Evolutionary conservation across 2,797 vertebrate genomes (phyloP).

Genomic region (Brachyrhaphis roseni): DNA sequence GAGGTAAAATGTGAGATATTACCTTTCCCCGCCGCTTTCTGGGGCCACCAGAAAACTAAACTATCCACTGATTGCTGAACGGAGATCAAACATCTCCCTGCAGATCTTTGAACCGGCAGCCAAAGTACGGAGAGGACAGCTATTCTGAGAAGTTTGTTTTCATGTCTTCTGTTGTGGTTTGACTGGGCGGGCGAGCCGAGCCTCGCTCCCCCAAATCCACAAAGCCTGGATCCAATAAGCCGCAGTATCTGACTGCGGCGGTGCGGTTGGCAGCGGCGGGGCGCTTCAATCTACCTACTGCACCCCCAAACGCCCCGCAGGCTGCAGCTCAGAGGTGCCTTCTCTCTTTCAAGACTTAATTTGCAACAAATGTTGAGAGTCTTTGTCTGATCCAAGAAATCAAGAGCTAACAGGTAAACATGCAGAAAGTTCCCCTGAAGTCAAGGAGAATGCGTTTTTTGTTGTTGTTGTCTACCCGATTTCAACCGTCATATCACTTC

Average conservation of each 20-base stretch:
- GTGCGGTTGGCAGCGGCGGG: slow-evolving; percentile 88
- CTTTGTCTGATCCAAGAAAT: slow-evolving; percentile 51
- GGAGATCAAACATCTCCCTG: slow-evolving; percentile 77
- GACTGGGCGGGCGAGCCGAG: slow-evolving; percentile 82
- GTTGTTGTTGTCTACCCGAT: slow-evolving; percentile 52
- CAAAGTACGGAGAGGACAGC: slow-evolving; percentile 70
- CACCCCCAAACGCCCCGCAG: slow-evolving; percentile 46
- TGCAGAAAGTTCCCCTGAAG: slow-evolving; percentile 18
- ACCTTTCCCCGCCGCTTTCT: slow-evolving; percentile 43
- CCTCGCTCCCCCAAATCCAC: slow-evolving; percentile 85
- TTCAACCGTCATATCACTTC: slow-evolving; percentile 38
- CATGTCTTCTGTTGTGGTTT: slow-evolving; percentile 92
- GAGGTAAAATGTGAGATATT: not conserved
- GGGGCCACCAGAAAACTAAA: slow-evolving; percentile 68
- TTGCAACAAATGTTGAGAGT: slow-evolving; percentile 70
- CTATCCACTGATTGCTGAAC: slow-evolving; percentile 72
- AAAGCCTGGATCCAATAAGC: slow-evolving; percentile 96
- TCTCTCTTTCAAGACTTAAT: slow-evolving; percentile 69
- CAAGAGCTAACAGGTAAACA: slow-evolving; percentile 62
- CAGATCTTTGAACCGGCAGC: slow-evolving; percentile 77
- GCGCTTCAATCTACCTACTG: slow-evolving; percentile 88
- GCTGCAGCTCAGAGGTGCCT: slow-evolving; percentile 66
- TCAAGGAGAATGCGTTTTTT: slow-evolving; percentile 4
- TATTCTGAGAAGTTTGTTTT: slow-evolving; percentile 82
- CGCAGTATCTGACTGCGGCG: slow-evolving; percentile 86